Evolutionary conservation across 2,797 vertebrate species (phyloP), one percentile per base, ranked within the genome.

Genomic region (Acrossocheilus fasciatus): DNA sequence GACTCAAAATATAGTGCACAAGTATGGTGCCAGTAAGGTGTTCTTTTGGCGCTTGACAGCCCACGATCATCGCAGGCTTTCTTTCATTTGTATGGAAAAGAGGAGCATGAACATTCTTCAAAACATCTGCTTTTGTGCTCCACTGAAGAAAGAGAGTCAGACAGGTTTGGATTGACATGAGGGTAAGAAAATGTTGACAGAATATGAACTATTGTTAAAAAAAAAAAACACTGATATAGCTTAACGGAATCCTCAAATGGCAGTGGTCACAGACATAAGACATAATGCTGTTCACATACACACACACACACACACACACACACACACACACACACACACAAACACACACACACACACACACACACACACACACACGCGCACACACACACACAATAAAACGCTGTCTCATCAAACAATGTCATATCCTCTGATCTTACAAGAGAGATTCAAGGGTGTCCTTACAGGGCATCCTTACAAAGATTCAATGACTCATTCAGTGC

Each of bases 401-500:
- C 52, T 6, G 62, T 78, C 83, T 54, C 43, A 79, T 69, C 62
- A 74, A 52, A 74, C 80, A 2, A 36, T 81, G 43, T 81, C 36
- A 76, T 30, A 64, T 43, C 57, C 20, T 64, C 54, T 64, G 50
- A 70, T 54, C 47, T 75, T 76, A 69, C 69, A 76, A 43, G 75
- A 76, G 30, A 47, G 43, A 70, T 23, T 50, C 62, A 66, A 83
- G 20, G 41, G 10, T 72, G 59, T 76, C 54, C 59, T 50, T 17
- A 59, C n/a, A 73, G 26, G 41, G 43, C 47, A 62, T 80, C 15
- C 41, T 62, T 39, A 69, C 26, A 64, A 73, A 82, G 26, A 62
- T n/a, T 69, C 69, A 75, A 62, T 47, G 15, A 78, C 47, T 72
- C 66, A 62, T 69, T 77, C 66, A 47, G 15, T 39, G 54, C 77